Evolutionary conservation across 2,113 vertebrate species (phyloP), one percentile per base, ranked within the genome.

Genomic region (Dasyurus viverrinus): DNA sequence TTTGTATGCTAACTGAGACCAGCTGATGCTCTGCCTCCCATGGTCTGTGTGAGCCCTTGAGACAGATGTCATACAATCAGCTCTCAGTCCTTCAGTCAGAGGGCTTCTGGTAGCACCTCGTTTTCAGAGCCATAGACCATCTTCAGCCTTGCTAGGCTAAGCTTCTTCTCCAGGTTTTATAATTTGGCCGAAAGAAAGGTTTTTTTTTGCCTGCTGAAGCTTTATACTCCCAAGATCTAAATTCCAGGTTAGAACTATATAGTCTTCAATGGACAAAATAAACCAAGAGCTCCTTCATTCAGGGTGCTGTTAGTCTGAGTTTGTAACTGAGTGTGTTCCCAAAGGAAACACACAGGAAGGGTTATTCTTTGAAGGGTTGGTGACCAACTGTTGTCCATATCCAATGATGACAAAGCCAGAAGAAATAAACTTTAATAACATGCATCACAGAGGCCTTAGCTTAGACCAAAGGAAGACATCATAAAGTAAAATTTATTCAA

Each of bases 1-100:
- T 60, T 90, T 68, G 89, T 91, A 89, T 90, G 93, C 93, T 98
- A 98, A 98, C 89, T 26, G 25, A 90, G 55, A 94, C 54, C 96
- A 95, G 91, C 95, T 97, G 95, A 96, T 93, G 3, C 90, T 95
- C 96, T 97, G 92, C 95, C 96, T 95, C 93, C 95, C 94, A 53
- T 5, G 84, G 54, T 97, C 95, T 97, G 42, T 25, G 50, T 96
- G 96, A 98, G 76, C 76, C 95, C 91, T 68, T 3, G 0, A 60
- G 89, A 94, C 93, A 97, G 93, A 94, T 90, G 94, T 95, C 36
- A 50, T 91, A 94, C 19, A 0, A 93, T 96, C 92, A 57, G 53
- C 8, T 22, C 94, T 95, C 36, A 1, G n/a, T 25, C 0, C 0
- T 68, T 42, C 6, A 92, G 76, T 90, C n/a, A 0, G 0, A 91